Base-by-base conservation (phyloP, 2,888 invertebrate genomes). In the Rotaria magnacalcarata region DNA sequence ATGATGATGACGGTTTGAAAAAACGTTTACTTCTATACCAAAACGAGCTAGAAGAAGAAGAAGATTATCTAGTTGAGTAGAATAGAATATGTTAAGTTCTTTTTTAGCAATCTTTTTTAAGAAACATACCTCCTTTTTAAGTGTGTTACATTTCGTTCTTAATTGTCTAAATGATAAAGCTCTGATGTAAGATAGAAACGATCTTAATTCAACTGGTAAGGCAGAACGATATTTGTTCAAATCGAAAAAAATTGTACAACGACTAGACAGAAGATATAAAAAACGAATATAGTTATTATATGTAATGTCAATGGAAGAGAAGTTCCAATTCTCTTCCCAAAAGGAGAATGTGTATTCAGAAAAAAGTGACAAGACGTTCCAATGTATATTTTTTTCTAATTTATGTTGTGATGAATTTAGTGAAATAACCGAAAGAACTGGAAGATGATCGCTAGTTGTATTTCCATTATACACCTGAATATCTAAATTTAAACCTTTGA, bases 401-500 rank as follows among this genome's bases (percentile, higher is more conserved):
- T 10, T 27, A 14, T 34, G 2, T 34, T 34, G 34, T 34, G 34
- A 34, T 67, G 19, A 19, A 6, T 27, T n/a, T 34, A 10, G 27
- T 2, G 2, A 27, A n/a, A 67, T 24, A 3, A 14, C 5, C 0
- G 27, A 11, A 14, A 67, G 14, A 1, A 67, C 27, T 7, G 67
- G 67, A 2, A 1, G 10, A 34, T 67, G 67, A 8, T n/a, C 67
- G 27, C 67, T 67, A 14, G n/a, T 67, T 11, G 67, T 67, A 8
- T 24, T 34, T 11, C 67, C 67, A 8, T 27, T 14, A 14, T 67
- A 27, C 2, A 27, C 27, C 2, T 27, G 27, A 19, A 67, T 67
- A 67, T n/a, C 4, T 1, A 67, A 2, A n/a, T 6, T n/a, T 1
- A n/a, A 6, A 67, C 27, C 27, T 3, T 0, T 1, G 0, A 14